phyloP scores from a whole-genome alignment of 2,888 invertebrate species.

The Leptopterna dolabrata region DNA sequence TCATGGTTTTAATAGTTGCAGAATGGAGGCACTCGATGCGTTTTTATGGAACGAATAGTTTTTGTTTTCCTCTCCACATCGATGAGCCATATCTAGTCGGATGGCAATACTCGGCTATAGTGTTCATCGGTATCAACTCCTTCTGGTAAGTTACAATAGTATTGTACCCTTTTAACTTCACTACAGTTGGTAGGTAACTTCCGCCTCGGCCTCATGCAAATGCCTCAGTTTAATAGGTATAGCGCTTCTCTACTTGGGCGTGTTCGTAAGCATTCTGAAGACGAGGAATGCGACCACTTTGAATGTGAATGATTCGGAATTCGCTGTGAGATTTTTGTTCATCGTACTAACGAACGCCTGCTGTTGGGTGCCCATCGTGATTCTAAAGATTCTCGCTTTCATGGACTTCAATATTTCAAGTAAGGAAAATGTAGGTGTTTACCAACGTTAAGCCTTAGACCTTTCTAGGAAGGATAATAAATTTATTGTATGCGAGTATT shows the following conservation, averaged over 20 bases:
- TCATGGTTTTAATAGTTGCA: not conserved
- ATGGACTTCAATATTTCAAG: constrained; percentile 71
- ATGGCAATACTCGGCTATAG: constrained; percentile 79
- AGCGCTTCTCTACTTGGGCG: constrained; percentile 72
- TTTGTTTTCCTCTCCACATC: constrained; percentile 79
- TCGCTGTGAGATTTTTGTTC: constrained; percentile 76
- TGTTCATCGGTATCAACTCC: constrained; percentile 76
- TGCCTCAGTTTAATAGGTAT: constrained; percentile 70
- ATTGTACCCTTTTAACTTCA: not conserved
- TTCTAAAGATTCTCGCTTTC: constrained; percentile 74
- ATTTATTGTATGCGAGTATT: too few relatives aligned
- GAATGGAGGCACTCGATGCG: constrained; percentile 71
- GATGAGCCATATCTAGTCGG: constrained; percentile 76
- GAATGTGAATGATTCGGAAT: constrained; percentile 73
- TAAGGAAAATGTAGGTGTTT: constrained; percentile 64
- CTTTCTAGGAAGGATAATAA: too few relatives aligned
- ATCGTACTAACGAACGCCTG: constrained; percentile 78
- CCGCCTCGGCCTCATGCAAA: too few relatives aligned
- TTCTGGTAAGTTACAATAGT: constrained; percentile 69
- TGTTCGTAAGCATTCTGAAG: constrained; percentile 74
- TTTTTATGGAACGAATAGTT: constrained; percentile 76
- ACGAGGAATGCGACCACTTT: constrained; percentile 73
- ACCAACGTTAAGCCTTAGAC: too few relatives aligned
- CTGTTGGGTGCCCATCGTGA: constrained; percentile 79
- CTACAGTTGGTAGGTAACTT: not conserved